phyloP scores from a whole-genome alignment of 1,140 invertebrate species.

The Helicoverpa zea region DNA sequence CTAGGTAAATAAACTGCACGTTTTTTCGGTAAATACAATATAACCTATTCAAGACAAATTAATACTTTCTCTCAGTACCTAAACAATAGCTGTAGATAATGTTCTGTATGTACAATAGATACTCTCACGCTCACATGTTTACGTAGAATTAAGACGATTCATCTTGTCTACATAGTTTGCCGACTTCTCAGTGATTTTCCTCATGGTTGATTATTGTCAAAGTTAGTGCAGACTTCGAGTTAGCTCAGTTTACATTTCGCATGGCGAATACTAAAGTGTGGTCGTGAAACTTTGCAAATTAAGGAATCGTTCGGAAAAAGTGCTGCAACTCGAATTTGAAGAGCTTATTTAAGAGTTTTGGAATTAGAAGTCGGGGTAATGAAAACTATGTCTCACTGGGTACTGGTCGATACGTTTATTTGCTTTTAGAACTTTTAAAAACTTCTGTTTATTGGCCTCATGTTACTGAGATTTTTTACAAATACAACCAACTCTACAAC shows the following conservation, averaged over 20 bases:
- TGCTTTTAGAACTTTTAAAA: neutral
- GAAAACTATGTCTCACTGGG: conserved; percentile 4
- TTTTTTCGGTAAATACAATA: too few relatives aligned
- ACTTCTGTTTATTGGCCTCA: too few relatives aligned
- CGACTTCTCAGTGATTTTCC: conserved; percentile 55
- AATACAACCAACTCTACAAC: too few relatives aligned
- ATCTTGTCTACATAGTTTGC: conserved; percentile 6
- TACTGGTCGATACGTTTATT: neutral
- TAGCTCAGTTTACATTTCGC: conserved; percentile 64
- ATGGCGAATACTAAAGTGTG: conserved; percentile 62
- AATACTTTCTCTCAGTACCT: too few relatives aligned
- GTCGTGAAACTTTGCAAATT: conserved; percentile 56
- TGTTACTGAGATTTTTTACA: too few relatives aligned
- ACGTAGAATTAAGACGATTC: conserved; percentile 21
- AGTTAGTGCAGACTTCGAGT: conserved; percentile 56
- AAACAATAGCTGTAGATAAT: neutral
- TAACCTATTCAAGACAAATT: too few relatives aligned
- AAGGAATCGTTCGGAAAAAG: conserved; percentile 53
- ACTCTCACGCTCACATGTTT: conserved; percentile 12
- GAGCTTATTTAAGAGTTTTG: conserved; percentile 39
- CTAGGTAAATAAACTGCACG: too few relatives aligned
- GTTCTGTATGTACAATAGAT: neutral
- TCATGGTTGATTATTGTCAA: conserved; percentile 65
- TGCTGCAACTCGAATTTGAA: conserved; percentile 54
- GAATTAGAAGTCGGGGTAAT: conserved; percentile 18